Base-by-base conservation (phyloP, 2,113 vertebrate species). In the Chaetodon trifascialis region DNA sequence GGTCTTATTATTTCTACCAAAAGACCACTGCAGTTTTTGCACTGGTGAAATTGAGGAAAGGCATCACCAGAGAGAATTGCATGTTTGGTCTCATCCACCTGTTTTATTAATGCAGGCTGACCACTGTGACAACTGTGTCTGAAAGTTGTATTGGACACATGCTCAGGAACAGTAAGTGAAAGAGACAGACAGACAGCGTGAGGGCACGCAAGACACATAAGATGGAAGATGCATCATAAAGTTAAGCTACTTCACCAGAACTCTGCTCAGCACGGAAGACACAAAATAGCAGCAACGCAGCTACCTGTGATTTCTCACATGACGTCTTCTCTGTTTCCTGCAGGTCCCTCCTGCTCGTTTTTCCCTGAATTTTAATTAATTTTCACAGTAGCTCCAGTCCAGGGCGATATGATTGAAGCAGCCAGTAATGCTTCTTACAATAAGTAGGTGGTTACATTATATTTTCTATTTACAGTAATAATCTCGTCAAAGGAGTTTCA, bases 31-130 rank as follows among this genome's bases (percentile, higher is more conserved):
- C 40, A 19, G 58, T 60, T 76, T 30, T 44, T 17, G 16, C 58
- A 47, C 15, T 19, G 11, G 62, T 59, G 40, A 83, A 70, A 71
- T 9, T 55, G 42, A 79, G 19, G 21, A 76, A 56, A 72, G 3
- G 19, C 51, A 19, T 2, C 44, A 80, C 30, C 25, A 30, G 21
- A 55, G 51, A 75, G 70, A 71, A 65, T 64, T 15, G n/a, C 10
- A 1, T 19, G 17, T 59, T 81, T 79, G 70, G 34, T 73, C 55
- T 79, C 54, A 74, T n/a, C 16, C 15, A 59, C 6, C 51, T 84
- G 36, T 79, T 75, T 84, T 81, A 84, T 84, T 70, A 79, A 64
- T 54, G 16, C 78, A 62, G 64, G 62, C 74, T 40, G 23, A 70
- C 60, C 62, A 68, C 55, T 51, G 58, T 17, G 19, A 77, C n/a